Conservation (phyloP, 2,888 invertebrate species). For the Tinea semifulvella region DNA sequence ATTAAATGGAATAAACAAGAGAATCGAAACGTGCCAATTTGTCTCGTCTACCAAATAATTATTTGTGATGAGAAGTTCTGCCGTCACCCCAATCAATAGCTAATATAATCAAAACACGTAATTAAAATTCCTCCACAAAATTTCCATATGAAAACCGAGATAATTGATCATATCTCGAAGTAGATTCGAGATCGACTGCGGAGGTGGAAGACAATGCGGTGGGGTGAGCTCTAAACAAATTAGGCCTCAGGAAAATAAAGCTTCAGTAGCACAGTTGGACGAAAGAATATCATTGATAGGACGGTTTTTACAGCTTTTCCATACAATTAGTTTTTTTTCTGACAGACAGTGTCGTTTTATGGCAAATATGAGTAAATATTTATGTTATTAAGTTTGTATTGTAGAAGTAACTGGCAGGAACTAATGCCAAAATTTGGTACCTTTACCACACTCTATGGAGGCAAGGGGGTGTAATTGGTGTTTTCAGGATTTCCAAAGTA, state of each 20-base stretch:
- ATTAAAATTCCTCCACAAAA: constrained; percentile 56
- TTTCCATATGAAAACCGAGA: constrained; percentile 63
- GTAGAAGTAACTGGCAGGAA: no score
- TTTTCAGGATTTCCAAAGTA: no score
- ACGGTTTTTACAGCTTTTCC: no score
- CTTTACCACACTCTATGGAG: no score
- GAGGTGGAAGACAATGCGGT: constrained; percentile 15
- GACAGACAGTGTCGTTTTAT: no score
- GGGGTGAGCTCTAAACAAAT: constrained; percentile 35
- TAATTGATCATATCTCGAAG: constrained; percentile 43
- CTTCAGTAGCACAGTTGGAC: constrained; percentile 7
- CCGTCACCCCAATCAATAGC: constrained; percentile 37
- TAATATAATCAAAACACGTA: constrained; percentile 56
- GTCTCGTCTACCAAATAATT: constrained; percentile 5
- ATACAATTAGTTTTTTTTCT: no score
- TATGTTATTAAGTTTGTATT: no score
- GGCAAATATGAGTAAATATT: no score
- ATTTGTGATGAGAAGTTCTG: constrained; percentile 11
- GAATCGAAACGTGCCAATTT: constrained; percentile 7
- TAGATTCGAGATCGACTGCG: constrained; percentile 15
- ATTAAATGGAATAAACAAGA: not conserved
- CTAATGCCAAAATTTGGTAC: no score
- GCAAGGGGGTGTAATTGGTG: no score
- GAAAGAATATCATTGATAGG: constrained; percentile 9
- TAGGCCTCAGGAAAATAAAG: constrained; percentile 30